A percentile compares a stretch with the other conserved stretches of the same genome.
These are phyloP conservation scores for Diorhabda elongata DNA, from an alignment of 1,140 invertebrate genomes.

Conservation along the genomic window DNA sequence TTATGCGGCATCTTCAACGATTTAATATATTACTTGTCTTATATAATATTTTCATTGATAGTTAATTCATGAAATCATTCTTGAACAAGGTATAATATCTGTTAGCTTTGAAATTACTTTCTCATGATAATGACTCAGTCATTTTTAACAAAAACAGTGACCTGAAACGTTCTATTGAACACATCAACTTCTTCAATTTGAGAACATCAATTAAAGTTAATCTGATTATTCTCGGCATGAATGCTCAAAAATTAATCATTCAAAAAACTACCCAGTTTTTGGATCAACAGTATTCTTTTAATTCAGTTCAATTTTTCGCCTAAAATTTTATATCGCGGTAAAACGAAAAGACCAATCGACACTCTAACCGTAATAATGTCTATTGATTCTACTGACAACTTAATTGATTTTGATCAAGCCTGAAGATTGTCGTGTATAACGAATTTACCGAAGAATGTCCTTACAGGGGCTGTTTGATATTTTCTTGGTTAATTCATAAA, in stretches of 20 bases:
- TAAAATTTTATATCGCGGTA: neutral
- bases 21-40: no score
- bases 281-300: neutral
- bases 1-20: no score
- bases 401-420: constrained; percentile 2
- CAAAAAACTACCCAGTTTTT: neutral
- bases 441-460: neutral
- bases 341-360: neutral
- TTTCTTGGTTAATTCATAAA: neutral
- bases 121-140: no score
- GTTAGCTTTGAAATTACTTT: no score
- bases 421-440: neutral
- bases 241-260: neutral
- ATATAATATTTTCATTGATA: no score
- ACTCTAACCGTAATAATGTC: neutral
- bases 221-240: neutral
- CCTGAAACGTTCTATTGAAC: no score
- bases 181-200: no score
- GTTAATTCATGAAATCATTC: no score
- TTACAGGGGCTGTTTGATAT: neutral
- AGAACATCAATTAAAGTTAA: no score
- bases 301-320: neutral
- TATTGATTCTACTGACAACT: neutral
- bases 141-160: no score
- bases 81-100: no score